Base-by-base conservation (phyloP, 2,888 invertebrate genomes). In the Pristionchus arcanus region DNA sequence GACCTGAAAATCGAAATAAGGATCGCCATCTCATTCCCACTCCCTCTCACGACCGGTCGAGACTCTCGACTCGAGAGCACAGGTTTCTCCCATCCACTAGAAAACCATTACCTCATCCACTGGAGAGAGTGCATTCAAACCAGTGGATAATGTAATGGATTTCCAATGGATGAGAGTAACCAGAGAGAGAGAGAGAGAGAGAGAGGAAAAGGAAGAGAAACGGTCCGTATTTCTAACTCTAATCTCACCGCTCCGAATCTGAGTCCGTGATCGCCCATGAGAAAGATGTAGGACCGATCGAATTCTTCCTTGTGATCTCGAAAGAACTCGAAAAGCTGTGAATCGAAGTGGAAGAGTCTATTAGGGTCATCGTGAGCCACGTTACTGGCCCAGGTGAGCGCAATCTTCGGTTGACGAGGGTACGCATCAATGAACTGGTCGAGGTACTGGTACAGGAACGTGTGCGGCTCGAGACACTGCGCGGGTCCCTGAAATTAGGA, bases 251-350 rank as follows among this genome's bases (percentile, higher is more conserved):
- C 42, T 13, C 87, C 87, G 31, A 59, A 87, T 16, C 93, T 74
- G 11, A 92, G 84, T 11, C 93, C 92, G 83, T 93, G 93, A 86
- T 93, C 93, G 2, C 92, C 92, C 85, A 92, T 90, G 5, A 93
- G 34, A 59, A 93, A 90, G 3, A 92, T 90, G 89, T 91, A 93
- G 16, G 92, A 91, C 31, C 91, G 91, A 16, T 92, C 91, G 2
- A 93, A 89, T 90, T 92, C 68, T 19, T 59, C 59, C 2, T 11
- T 16, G 34, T 84, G 84, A 1, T n/a, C 28, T 34, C 59, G 25
- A n/a, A 94, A 90, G 89, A 90, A 93, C 2, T 91, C 90, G 55
- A 90, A 90, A 63, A 93, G 91, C 85, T 92, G 90, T 7, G 90
- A 90, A 86, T 94, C 93, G 2, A 91, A 90, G 83, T 92, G 93